Conservation (phyloP, 2,888 invertebrate species). For the Leptinotarsa juncta region DNA sequence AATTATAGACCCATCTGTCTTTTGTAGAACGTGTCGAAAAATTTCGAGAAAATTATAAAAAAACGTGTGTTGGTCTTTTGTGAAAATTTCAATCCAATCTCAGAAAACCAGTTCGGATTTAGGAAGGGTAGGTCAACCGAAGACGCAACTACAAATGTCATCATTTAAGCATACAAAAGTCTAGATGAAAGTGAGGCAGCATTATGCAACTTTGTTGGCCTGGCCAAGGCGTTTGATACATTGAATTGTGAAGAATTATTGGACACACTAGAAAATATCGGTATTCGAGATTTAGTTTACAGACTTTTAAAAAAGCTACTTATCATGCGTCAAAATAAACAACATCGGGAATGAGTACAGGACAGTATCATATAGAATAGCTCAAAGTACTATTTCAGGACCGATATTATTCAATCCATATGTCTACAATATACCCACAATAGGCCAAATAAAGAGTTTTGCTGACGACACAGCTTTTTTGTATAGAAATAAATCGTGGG, state of each 20-base stretch:
- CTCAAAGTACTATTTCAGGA: not conserved
- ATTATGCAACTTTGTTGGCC: not conserved
- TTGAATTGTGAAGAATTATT: not conserved
- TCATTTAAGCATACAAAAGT: not conserved
- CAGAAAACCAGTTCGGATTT: not conserved
- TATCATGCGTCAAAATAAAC: not conserved
- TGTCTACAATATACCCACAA: not conserved
- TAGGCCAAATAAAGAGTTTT: not conserved
- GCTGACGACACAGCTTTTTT: not conserved
- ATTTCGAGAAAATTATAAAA: not conserved
- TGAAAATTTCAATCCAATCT: not conserved
- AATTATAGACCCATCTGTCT: not conserved
- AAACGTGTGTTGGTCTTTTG: not conserved
- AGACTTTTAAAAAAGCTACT: not conserved
- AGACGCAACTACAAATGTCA: not conserved
- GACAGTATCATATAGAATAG: not conserved
- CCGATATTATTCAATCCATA: not conserved
- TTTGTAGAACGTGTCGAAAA: not conserved
- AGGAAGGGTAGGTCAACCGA: not conserved
- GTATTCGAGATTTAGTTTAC: not conserved
- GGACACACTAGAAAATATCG: too few relatives aligned
- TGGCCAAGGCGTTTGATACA: not conserved
- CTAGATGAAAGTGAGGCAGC: not conserved
- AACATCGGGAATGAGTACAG: not conserved
- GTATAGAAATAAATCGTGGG: too few relatives aligned